These are phyloP conservation scores for Burhinus bistriatus DNA, from an alignment of 2,113 vertebrate genomes.

Conservation along the genomic window DNA sequence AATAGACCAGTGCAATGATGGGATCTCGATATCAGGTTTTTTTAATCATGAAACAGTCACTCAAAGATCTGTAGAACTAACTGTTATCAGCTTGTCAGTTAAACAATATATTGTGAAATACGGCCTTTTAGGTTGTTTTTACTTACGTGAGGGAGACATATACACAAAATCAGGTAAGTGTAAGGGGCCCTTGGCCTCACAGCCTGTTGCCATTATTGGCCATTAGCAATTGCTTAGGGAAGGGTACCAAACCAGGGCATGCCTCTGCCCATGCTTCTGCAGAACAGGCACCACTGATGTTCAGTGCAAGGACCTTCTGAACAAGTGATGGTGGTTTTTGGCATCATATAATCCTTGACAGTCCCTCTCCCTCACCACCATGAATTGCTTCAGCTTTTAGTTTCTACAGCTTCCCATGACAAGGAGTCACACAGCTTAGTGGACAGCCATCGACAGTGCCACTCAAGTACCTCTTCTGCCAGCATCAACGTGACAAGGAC, in stretches of 20 bases:
- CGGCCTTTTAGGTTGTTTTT: background rate
- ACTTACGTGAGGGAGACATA: background rate
- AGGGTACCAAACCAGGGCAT: background rate
- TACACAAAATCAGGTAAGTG: background rate
- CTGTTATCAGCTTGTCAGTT: background rate
- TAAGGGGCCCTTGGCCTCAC: too few species aligned
- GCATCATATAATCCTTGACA: background rate
- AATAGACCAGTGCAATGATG: background rate
- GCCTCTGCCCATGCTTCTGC: background rate
- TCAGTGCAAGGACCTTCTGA: background rate
- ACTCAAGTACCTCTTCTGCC: background rate
- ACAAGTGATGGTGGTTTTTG: fast-evolving
- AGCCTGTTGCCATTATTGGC: background rate
- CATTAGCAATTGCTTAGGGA: background rate
- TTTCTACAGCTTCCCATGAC: background rate
- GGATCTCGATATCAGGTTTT: background rate
- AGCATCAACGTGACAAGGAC: background rate
- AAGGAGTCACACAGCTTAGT: background rate
- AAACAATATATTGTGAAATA: background rate
- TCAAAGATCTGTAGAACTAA: background rate
- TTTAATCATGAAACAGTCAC: background rate
- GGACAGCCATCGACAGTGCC: background rate
- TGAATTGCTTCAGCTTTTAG: background rate
- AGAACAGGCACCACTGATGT: background rate
- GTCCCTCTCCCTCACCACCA: background rate